Evolutionary conservation across 2,888 invertebrate genomes (phyloP), one percentile per base, ranked within the genome.

Genomic region (Ennomos quercinarius): DNA sequence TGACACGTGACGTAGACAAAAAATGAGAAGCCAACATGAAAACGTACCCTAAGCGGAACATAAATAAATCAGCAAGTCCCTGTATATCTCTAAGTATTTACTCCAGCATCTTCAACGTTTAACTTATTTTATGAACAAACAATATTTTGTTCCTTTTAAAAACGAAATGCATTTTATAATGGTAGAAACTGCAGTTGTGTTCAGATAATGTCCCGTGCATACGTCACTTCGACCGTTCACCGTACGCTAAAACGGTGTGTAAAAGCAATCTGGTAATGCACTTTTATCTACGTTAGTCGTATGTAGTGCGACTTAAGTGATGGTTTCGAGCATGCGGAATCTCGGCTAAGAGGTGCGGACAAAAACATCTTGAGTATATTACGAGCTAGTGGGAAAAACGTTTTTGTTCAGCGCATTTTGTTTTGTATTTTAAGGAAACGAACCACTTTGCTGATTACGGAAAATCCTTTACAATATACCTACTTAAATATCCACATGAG

Each of bases 251-350:
- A 83, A 80, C 74, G 74, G 76, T 71, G 76, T 80, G 83, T 78
- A 74, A 78, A 80, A 83, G 84, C 84, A 86, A 87, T 87, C 86
- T 81, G 71, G 81, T 87, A 89, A 88, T 88, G 85, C 84, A 85
- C 78, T 87, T 86, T 84, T 82, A 80, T 81, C 74, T 77, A 67
- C 65, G 65, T 67, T 66, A 63, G 65, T 65, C 49, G 61, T 61
- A 44, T 66, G 66, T 61, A 63, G 63, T 59, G 39, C 34, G 53
- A 37, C 63, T 64, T 63, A 66, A 70, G 66, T 68, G 67, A 68
- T 68, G 68, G 66, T 68, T 69, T 66, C 61, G 61, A 67, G 55
- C 49, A 59, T 64, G 57, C 60, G 57, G 52, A 70, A 70, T 70
- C 70, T 68, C 65, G 49, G 68, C 68, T 67, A 63, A 70, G 61